A percentile compares a stretch with the other conserved stretches of the same genome.
These are phyloP conservation scores for Beris chalybata DNA, from an alignment of 2,888 invertebrate genomes.

Conservation along the genomic window DNA sequence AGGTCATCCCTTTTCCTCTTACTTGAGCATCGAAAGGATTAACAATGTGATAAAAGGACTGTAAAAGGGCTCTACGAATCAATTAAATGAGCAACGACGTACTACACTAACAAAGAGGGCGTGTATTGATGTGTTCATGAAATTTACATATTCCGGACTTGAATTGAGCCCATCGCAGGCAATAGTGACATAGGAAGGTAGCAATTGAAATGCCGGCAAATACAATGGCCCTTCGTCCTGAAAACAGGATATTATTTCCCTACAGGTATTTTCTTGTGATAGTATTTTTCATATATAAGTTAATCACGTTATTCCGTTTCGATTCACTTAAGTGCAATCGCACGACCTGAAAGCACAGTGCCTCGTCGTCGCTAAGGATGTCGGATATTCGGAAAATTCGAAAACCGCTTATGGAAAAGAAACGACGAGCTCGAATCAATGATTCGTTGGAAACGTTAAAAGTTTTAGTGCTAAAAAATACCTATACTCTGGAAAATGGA, in stretches of 20 bases:
- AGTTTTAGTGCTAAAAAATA: constrained; percentile 57
- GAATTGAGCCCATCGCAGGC: constrained; percentile 4
- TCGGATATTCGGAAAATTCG: constrained; percentile 48
- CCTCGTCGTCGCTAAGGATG: constrained; percentile 3
- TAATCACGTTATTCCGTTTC: not conserved
- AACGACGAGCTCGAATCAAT: constrained; percentile 60
- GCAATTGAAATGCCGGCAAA: constrained; percentile 2
- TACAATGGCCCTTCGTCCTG: too few species aligned
- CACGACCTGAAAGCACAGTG: not conserved
- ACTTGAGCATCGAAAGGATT: constrained; percentile 4
- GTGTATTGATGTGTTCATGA: constrained; percentile 22
- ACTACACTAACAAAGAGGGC: constrained; percentile 8
- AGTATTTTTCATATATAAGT: constrained; percentile 18
- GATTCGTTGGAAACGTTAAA: constrained; percentile 60
- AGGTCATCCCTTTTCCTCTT: constrained; percentile 29
- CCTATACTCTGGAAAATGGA: constrained; percentile 49
- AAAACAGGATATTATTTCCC: not conserved
- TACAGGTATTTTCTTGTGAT: constrained; percentile 1
- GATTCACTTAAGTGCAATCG: constrained; percentile 23
- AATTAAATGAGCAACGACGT: constrained; percentile 5
- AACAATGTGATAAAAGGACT: constrained; percentile 1
- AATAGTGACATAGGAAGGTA: constrained; percentile 28
- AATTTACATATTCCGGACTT: constrained; percentile 31
- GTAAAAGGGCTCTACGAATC: constrained; percentile 13
- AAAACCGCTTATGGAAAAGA: constrained; percentile 62